Conservation (phyloP, 2,888 invertebrate species). For the Scelioninae gen. 1 region DNA sequence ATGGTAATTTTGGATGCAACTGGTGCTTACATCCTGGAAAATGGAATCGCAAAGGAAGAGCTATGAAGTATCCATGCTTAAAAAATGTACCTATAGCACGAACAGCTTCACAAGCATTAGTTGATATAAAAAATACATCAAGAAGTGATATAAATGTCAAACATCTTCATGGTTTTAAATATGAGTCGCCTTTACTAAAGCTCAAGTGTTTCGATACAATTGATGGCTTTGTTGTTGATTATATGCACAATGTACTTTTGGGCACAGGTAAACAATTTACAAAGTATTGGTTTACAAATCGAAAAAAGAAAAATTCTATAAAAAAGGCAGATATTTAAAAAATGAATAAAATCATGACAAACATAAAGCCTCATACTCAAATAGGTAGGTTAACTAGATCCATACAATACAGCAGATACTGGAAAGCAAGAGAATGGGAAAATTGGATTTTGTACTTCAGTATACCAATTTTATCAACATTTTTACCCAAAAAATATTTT, state of each 20-base stretch:
- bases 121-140: neutral
- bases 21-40: conserved; percentile 58
- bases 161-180: conserved; percentile 9
- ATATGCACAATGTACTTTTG: conserved; percentile 4
- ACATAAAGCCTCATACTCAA: conserved; percentile 16
- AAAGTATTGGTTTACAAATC: conserved; percentile 57
- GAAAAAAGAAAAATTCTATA: neutral
- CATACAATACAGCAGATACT: conserved; percentile 21
- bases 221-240: conserved; percentile 38
- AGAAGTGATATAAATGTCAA: neutral
- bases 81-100: neutral
- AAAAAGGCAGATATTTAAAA: neutral
- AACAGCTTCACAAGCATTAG: neutral
- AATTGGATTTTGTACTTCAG: conserved; percentile 37
- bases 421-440: conserved; percentile 41
- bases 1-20: conserved; percentile 52
- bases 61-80: neutral
- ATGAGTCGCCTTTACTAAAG: conserved; percentile 22
- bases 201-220: neutral
- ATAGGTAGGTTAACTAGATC: conserved; percentile 30
- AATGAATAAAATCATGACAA: conserved; percentile 14
- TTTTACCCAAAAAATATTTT: conserved; percentile 36
- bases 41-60: neutral
- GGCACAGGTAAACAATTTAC: conserved; percentile 31
- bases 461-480: conserved; percentile 20